These are phyloP conservation scores for Athripsodes cinereus DNA, from an alignment of 2,888 invertebrate genomes.

Conservation along the genomic window DNA sequence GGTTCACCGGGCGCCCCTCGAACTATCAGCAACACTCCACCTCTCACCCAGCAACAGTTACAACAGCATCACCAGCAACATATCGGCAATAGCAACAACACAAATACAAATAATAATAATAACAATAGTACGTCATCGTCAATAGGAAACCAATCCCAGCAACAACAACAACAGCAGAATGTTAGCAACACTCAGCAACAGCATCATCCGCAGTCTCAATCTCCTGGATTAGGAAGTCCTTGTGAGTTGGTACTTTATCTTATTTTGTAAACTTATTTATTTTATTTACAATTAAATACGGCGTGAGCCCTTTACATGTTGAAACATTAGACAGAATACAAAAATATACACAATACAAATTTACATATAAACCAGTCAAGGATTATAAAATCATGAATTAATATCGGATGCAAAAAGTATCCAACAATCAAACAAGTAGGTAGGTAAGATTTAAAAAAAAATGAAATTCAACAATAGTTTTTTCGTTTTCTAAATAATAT, in stretches of 20 bases:
- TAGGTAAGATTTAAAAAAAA: no score
- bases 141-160: no score
- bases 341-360: no score
- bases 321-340: no score
- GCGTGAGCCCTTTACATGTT: no score
- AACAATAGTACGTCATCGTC: no score
- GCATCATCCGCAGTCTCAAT: slow-evolving; percentile 4
- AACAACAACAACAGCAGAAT: background rate
- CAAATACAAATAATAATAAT: background rate
- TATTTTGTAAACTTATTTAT: background rate
- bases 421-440: no score
- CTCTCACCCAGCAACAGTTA: slow-evolving; percentile 9
- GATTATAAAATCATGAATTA: no score
- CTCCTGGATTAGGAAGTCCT: slow-evolving; percentile 43
- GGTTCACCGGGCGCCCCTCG: slow-evolving; percentile 35
- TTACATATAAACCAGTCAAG: no score
- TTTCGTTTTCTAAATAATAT: no score
- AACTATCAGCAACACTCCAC: slow-evolving; percentile 3
- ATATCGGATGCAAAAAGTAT: no score
- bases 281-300: background rate
- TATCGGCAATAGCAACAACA: background rate
- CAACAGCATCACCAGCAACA: background rate
- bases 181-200: background rate
- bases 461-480: no score
- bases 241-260: slow-evolving; percentile 48